Evolutionary conservation across 2,888 invertebrate genomes (phyloP), one percentile per base, ranked within the genome.

Genomic region (Oscheius sp.): DNA sequence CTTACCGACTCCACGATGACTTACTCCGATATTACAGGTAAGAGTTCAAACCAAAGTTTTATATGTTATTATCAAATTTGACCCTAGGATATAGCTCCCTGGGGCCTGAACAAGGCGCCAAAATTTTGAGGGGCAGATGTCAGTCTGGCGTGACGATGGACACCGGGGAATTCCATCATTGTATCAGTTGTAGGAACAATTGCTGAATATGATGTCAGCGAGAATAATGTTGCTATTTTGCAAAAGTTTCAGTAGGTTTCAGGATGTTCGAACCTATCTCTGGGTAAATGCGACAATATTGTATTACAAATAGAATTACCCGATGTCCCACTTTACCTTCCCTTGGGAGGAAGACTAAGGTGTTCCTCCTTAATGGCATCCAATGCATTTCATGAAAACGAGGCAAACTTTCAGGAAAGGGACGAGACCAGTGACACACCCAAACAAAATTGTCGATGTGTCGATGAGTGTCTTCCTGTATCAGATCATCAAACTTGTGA

Each of bases 401-500:
- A 21, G 5, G 29, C 58, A 37, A 21, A 35, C 33, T 72, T 84
- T 53, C 80, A 83, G 84, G 59, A 84, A 84, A 73, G 86, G 87
- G 50, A 86, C 88, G 7, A 80, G 87, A 21, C 88, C 87, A 37
- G 87, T 88, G 4, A 85, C 85, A 5, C 87, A 88, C 82, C 88
- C 88, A 10, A 82, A 79, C 66, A 84, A 89, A 55, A 83, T 87
- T 57, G 85, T 89, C 47, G 74, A 75, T 62, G 88, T 88, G 1
- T 85, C 87, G 33, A 86, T 88, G 86, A 83, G 83, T 68, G 86
- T 86, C 9, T 88, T 89, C 63, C 77, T 88, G 35, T 88, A 88
- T 77, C 88, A 88, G 76, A 87, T 88, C 76, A 86, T 88, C 63
- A 87, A 89, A 75, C 72, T 88, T 82, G 88, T 88, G 48, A 76